These are phyloP conservation scores for Cataglyphis rosenhaueri DNA, from an alignment of 2,888 invertebrate genomes.

Conservation along the genomic window DNA sequence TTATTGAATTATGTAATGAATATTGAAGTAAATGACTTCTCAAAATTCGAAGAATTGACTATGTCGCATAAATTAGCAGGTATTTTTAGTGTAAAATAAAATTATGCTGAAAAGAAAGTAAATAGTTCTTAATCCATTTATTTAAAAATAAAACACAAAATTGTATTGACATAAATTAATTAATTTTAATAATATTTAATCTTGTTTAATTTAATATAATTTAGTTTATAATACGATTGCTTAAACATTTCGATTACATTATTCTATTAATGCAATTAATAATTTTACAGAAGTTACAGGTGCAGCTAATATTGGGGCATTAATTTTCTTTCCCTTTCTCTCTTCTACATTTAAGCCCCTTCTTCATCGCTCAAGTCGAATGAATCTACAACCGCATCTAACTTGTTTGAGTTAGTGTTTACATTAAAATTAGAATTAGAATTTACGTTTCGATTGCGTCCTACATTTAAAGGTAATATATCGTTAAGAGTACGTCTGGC, in stretches of 20 bases:
- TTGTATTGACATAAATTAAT: background rate
- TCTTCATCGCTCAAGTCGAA: background rate
- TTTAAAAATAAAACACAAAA: background rate
- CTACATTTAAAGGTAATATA: too few species aligned
- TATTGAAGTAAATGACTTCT: background rate
- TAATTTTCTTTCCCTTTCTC: background rate
- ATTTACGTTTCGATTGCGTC: background rate
- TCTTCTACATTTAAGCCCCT: background rate
- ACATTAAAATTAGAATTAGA: background rate
- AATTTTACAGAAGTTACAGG: background rate
- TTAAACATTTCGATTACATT: background rate
- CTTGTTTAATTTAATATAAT: background rate
- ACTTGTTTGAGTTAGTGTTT: background rate
- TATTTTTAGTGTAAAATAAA: background rate
- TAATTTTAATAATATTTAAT: background rate
- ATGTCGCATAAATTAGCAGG: background rate
- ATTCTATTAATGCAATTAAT: conserved; percentile 26
- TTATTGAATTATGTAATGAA: background rate
- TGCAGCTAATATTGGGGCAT: background rate
- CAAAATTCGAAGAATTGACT: background rate
- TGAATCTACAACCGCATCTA: too few species aligned
- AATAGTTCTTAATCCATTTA: background rate
- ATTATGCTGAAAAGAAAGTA: background rate
- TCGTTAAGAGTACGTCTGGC: background rate
- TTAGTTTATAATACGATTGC: background rate